Percentiles rank a stretch among this genome's conserved stretches.
phyloP scores from a whole-genome alignment of 2,797 vertebrate genomes.

The Cygnus olor region DNA sequence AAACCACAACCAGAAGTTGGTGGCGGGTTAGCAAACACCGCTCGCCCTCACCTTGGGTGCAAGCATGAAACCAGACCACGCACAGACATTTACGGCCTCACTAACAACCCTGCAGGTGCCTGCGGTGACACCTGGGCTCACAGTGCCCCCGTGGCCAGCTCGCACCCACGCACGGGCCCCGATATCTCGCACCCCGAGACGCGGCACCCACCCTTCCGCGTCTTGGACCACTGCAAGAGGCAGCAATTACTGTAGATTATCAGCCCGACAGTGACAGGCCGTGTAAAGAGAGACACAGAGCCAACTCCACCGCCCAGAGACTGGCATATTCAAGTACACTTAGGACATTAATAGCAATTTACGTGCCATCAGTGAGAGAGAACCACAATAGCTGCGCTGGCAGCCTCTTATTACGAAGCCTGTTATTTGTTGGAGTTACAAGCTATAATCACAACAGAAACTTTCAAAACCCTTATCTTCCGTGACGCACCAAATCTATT shows the following conservation, averaged over 20 bases:
- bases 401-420: slow-evolving; percentile 97
- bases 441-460: slow-evolving; percentile 96
- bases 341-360: slow-evolving; percentile 97
- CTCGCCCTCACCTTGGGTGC: not conserved
- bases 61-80: not conserved
- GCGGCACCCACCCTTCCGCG: slow-evolving; percentile 22
- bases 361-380: slow-evolving; percentile 89
- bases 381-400: slow-evolving; percentile 87
- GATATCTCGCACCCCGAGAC: not conserved
- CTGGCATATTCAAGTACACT: slow-evolving; percentile 95
- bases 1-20: accelerated
- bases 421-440: slow-evolving; percentile 96
- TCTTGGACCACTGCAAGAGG: slow-evolving; percentile 83
- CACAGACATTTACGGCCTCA: accelerated
- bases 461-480: slow-evolving; percentile 89
- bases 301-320: slow-evolving; percentile 85
- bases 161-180: not conserved
- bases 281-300: slow-evolving; percentile 86
- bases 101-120: accelerated
- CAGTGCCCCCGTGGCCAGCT: not conserved
- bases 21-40: not conserved
- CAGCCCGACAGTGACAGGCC: slow-evolving; percentile 84
- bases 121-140: not conserved
- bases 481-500: slow-evolving; percentile 93
- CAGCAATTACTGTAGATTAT: slow-evolving; percentile 89